These are phyloP conservation scores for Mormyrus lacerda DNA, from an alignment of 2,113 vertebrate species.

Conservation along the genomic window DNA sequence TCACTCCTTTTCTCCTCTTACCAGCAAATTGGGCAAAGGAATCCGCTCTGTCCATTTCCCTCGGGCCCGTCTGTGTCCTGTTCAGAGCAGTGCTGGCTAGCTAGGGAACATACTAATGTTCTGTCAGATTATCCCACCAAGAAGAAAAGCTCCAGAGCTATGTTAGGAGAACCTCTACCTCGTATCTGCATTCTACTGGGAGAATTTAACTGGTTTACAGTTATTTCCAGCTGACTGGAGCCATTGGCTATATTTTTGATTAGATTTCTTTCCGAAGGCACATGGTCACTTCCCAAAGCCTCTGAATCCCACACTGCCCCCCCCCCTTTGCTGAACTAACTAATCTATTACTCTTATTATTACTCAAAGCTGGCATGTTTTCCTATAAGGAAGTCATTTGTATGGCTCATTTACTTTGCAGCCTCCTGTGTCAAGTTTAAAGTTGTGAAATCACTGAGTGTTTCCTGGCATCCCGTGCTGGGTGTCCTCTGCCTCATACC, in stretches of 20 bases:
- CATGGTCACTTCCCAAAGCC: neutral
- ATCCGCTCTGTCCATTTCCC: neutral
- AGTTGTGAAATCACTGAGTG: neutral
- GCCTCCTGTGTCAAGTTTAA: neutral
- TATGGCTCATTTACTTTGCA: neutral
- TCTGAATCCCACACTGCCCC: neutral
- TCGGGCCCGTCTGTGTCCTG: neutral
- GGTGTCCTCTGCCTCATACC: neutral
- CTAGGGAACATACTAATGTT: neutral
- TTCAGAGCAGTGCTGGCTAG: neutral
- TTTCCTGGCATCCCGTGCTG: neutral
- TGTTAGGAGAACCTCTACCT: neutral
- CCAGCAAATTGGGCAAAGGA: neutral
- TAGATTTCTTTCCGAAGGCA: neutral
- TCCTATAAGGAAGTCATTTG: neutral
- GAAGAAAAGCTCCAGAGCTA: neutral
- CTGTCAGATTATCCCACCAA: neutral
- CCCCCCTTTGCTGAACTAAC: neutral
- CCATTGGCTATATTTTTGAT: constrained; percentile 1
- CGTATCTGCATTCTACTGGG: neutral
- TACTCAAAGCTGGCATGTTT: neutral
- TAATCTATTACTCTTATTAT: neutral
- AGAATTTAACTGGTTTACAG: neutral
- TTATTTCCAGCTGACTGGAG: neutral
- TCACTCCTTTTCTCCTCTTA: neutral